Percentiles rank a stretch among this genome's conserved stretches.
These are phyloP conservation scores for Catalaphyllia jardinei DNA, from an alignment of 64 coral and sea anemone genomes.

Conservation along the genomic window DNA sequence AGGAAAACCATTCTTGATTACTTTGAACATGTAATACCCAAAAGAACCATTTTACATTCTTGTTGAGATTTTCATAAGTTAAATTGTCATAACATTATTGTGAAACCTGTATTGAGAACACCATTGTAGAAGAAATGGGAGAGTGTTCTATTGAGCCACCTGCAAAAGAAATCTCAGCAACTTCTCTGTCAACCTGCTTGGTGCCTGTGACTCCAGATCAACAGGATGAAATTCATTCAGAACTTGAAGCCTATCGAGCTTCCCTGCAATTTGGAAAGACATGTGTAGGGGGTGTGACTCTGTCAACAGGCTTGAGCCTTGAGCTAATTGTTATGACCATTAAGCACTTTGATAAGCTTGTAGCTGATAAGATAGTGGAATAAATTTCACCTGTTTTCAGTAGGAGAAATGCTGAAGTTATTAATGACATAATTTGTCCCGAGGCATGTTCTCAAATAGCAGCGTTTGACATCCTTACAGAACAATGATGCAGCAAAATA, in stretches of 20 bases:
- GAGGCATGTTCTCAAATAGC: too few relatives aligned
- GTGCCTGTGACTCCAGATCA: background rate
- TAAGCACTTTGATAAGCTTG: background rate
- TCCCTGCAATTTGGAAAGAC: conserved; percentile 13
- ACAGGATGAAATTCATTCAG: background rate
- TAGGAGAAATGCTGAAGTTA: too few relatives aligned
- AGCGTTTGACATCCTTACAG: too few relatives aligned
- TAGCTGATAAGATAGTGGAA: background rate
- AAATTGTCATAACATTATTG: background rate
- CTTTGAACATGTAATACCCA: too few relatives aligned
- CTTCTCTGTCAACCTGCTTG: too few relatives aligned
- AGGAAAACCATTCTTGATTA: too few relatives aligned
- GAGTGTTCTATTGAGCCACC: background rate
- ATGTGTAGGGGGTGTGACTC: background rate
- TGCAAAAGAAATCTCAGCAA: too few relatives aligned
- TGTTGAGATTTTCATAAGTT: conserved; percentile 4
- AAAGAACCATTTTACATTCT: background rate
- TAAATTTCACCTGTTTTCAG: background rate
- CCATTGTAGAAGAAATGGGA: too few relatives aligned
- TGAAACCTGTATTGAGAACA: background rate
- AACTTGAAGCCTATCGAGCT: background rate
- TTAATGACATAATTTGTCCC: too few relatives aligned
- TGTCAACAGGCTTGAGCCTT: background rate
- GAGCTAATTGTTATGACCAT: too few relatives aligned
- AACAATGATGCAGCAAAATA: too few relatives aligned